A percentile compares a stretch with the other conserved stretches of the same genome.
These are phyloP conservation scores for Drosophila dunni DNA, from an alignment of 1,140 invertebrate genomes.

Conservation along the genomic window DNA sequence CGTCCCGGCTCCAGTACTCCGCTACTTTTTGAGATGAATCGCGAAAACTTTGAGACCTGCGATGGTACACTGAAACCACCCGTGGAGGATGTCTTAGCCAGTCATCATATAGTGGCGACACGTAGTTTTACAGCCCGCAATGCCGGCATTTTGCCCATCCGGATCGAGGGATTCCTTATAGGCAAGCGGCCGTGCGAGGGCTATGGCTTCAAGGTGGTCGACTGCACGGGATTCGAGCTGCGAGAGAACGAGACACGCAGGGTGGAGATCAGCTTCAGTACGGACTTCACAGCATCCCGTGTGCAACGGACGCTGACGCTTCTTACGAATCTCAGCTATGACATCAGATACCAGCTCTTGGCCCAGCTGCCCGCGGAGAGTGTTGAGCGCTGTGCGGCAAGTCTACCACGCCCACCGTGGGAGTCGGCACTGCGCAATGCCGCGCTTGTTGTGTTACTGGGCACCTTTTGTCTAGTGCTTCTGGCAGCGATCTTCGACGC, in stretches of 20 bases:
- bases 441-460: slow-evolving; percentile 87
- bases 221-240: slow-evolving; percentile 93
- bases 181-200: slow-evolving; percentile 92
- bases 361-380: slow-evolving; percentile 92
- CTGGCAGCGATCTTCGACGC: slow-evolving; percentile 91
- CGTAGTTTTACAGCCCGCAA: slow-evolving; percentile 95
- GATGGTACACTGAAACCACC: slow-evolving; percentile 85
- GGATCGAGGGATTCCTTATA: slow-evolving; percentile 91
- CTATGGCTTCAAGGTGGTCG: slow-evolving; percentile 93
- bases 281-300: slow-evolving; percentile 95
- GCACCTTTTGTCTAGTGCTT: slow-evolving; percentile 89
- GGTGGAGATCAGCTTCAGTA: slow-evolving; percentile 96
- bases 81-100: not conserved
- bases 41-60: slow-evolving; percentile 94
- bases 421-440: slow-evolving; percentile 91
- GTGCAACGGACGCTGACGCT: slow-evolving; percentile 88
- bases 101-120: slow-evolving; percentile 81
- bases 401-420: slow-evolving; percentile 92
- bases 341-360: slow-evolving; percentile 90
- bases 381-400: slow-evolving; percentile 90
- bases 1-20: slow-evolving; percentile 91
- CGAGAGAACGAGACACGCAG: slow-evolving; percentile 92
- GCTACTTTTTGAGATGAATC: slow-evolving; percentile 93
- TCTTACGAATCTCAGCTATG: slow-evolving; percentile 86
- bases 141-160: slow-evolving; percentile 92